Evolutionary conservation across 2,888 invertebrate genomes (phyloP).

Genomic region (Hipparchia semele): DNA sequence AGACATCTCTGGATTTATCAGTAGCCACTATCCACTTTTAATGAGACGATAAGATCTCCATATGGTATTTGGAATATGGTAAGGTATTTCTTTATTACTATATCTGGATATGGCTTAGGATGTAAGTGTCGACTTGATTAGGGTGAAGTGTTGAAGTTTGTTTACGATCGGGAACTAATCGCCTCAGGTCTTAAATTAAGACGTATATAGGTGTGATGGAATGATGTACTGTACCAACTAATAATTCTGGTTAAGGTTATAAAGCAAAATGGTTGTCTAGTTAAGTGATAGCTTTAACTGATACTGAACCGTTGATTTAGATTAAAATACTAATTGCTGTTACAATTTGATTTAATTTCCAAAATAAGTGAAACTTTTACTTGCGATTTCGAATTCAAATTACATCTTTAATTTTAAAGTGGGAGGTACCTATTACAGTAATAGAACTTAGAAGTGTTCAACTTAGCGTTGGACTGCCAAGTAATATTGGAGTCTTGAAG

Average conservation of each 20-base stretch:
- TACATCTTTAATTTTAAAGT: not conserved
- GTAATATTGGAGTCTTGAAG: too few relatives aligned
- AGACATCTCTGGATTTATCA: conserved; percentile 29
- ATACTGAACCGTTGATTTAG: not conserved
- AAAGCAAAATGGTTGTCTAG: not conserved
- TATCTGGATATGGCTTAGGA: conserved; percentile 32
- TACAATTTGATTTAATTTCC: too few relatives aligned
- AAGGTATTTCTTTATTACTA: conserved; percentile 42
- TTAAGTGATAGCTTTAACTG: conserved; percentile 3
- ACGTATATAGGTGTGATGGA: conserved; percentile 25
- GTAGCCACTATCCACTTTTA: conserved; percentile 32
- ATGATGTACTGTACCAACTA: conserved; percentile 9
- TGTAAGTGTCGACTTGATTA: conserved; percentile 34
- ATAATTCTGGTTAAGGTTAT: conserved; percentile 7
- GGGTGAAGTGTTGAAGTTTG: conserved; percentile 33
- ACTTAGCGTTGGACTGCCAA: too few relatives aligned
- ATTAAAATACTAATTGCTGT: too few relatives aligned
- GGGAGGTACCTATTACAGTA: not conserved
- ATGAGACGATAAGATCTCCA: conserved; percentile 38
- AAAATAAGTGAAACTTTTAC: too few relatives aligned
- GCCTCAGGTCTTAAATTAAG: conserved; percentile 19
- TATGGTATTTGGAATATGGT: conserved; percentile 37
- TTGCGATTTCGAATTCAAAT: not conserved
- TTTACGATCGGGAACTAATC: conserved; percentile 35
- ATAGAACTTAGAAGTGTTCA: too few relatives aligned